phyloP scores from a whole-genome alignment of 2,797 vertebrate genomes.

The Tarsius wallacei region DNA sequence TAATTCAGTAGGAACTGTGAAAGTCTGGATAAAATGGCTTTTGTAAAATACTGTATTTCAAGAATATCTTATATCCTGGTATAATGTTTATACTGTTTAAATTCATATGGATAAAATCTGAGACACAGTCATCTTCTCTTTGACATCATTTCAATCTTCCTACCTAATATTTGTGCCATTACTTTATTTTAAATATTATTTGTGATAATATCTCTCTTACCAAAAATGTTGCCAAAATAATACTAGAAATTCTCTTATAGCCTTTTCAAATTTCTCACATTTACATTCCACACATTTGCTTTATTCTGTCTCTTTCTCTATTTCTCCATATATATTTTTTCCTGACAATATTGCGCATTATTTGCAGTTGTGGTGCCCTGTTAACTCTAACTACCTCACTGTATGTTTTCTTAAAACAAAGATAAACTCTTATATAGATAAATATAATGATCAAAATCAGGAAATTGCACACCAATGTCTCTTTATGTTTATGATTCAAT shows the following conservation, averaged over 20 bases:
- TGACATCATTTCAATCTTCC: not conserved
- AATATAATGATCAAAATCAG: not conserved
- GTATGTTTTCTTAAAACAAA: not conserved
- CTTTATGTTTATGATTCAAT: not conserved
- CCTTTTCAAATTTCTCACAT: not conserved
- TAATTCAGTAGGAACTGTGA: not conserved
- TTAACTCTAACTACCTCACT: not conserved
- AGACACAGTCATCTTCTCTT: not conserved
- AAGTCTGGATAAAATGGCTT: not conserved
- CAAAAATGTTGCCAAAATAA: not conserved
- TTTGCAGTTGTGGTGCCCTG: not conserved
- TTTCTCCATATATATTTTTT: not conserved
- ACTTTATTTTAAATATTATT: not conserved
- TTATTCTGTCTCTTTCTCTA: not conserved
- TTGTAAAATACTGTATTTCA: not conserved
- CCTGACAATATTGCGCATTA: not conserved
- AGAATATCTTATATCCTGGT: not conserved
- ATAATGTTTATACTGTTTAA: not conserved
- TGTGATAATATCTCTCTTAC: not conserved
- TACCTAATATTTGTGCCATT: not conserved
- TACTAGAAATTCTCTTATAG: not conserved
- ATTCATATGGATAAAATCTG: not conserved
- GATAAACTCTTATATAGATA: not conserved
- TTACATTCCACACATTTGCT: not conserved
- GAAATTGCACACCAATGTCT: not conserved